phyloP scores from a whole-genome alignment of 2,113 vertebrate genomes.

The Phoenicopterus ruber region DNA sequence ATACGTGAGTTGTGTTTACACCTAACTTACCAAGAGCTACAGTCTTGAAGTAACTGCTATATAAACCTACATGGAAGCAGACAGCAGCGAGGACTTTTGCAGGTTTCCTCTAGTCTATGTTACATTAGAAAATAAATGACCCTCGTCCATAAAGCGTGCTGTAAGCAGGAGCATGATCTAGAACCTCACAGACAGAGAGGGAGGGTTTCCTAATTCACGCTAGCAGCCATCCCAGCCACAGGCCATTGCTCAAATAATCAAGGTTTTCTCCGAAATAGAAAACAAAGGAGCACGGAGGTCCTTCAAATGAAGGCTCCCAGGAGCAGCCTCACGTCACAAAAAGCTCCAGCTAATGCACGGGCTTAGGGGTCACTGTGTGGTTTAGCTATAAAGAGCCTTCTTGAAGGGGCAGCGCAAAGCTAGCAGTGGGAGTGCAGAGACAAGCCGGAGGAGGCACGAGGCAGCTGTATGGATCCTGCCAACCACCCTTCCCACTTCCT shows the following conservation, averaged over 20 bases:
- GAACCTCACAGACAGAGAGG: background rate
- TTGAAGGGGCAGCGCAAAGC: background rate
- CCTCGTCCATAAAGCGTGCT: background rate
- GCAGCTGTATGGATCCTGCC: background rate
- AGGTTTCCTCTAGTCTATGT: background rate
- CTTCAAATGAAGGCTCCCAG: background rate
- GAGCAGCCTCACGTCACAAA: background rate
- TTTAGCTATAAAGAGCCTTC: background rate
- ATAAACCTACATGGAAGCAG: background rate
- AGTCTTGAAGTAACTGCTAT: background rate
- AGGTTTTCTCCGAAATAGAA: background rate
- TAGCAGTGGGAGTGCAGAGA: background rate
- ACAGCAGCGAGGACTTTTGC: background rate
- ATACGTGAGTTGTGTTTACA: background rate
- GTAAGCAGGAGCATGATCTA: background rate
- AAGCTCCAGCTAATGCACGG: background rate
- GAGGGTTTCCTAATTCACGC: background rate
- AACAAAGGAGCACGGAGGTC: background rate
- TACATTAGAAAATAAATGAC: background rate
- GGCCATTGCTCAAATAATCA: background rate
- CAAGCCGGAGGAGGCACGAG: background rate
- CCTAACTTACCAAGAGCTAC: background rate
- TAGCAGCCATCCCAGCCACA: background rate
- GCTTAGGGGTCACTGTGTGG: background rate
- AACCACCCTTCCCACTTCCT: slow-evolving; percentile 19